These are phyloP conservation scores for Troglohyphantes excavatus DNA, from an alignment of 2,888 invertebrate genomes.

Conservation along the genomic window DNA sequence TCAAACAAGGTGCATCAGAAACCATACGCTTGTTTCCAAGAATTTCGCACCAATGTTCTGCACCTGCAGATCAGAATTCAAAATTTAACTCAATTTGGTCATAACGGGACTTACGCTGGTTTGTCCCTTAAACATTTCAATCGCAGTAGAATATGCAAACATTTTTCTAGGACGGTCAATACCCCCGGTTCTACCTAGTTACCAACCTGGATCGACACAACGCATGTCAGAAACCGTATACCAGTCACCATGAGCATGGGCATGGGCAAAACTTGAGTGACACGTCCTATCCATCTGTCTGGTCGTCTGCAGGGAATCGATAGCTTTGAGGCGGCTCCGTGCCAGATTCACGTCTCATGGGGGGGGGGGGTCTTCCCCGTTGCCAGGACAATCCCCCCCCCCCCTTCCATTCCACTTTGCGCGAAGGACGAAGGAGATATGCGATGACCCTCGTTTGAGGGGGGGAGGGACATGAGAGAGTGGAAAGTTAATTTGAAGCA, in stretches of 20 bases:
- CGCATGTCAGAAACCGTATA: background rate
- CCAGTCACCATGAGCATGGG: background rate
- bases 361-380: conserved; percentile 23
- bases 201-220: no score
- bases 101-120: no score
- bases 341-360: conserved; percentile 57
- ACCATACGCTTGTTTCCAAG: no score
- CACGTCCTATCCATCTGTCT: conserved; percentile 47
- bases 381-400: conserved; percentile 62
- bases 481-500: conserved; percentile 9
- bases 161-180: no score
- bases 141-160: no score
- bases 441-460: conserved; percentile 4
- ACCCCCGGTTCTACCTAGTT: no score
- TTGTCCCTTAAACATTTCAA: no score
- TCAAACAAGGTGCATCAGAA: no score
- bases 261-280: background rate
- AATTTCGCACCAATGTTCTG: no score
- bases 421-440: background rate
- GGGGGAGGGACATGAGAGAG: no score
- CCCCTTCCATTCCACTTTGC: background rate
- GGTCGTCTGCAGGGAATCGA: conserved; percentile 57
- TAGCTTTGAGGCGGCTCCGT: conserved; percentile 50
- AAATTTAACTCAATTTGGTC: no score
- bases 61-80: no score